Base-by-base conservation (phyloP, 2,888 invertebrate species). In the Seladonia tumulorum region DNA sequence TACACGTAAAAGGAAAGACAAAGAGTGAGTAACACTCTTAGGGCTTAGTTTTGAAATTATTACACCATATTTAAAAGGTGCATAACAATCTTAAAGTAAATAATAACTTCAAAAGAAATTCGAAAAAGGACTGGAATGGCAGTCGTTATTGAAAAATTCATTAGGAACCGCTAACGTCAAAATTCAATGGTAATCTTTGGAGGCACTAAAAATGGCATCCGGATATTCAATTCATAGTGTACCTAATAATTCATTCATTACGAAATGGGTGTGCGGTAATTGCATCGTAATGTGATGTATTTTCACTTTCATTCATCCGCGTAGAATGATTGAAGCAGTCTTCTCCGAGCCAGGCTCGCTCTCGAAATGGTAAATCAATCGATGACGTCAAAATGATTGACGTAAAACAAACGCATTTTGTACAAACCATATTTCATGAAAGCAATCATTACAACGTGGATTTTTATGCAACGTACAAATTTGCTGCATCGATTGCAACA, bases 241-340 rank as follows among this genome's bases (percentile, higher is more conserved):
- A n/a, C n/a, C 57, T 29, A 25, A 29, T 29, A 29, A 25, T n/a
- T 42, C 0, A 70, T 70, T 70, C 14, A 10, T 70, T 39, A 5
- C 39, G 18, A n/a, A 70, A n/a, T 14, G n/a, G n/a, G 35, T n/a
- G n/a, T n/a, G 22, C 14, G 5, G n/a, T 39, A 10, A 70, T 39
- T 39, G 22, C 35, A 42, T 5, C 5, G n/a, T 42, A 39, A 68
- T 22, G 4, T 3, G 12, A 68, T 68, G 39, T n/a, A 39, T 70
- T 70, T 70, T 70, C n/a, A 14, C 68, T 39, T 70, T 42, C 39
- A 70, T 70, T 70, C 39, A 42, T 70, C 22, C 68, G 12, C 39
- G n/a, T 70, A 12, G 68, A n/a, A 42, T n/a, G 39, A 70, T 70
- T 42, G 35, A 39, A 68, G 18, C 10, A 18, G 68, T 68, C 18